Conservation (phyloP, 2,797 vertebrate species). For the Danio tinwini region DNA sequence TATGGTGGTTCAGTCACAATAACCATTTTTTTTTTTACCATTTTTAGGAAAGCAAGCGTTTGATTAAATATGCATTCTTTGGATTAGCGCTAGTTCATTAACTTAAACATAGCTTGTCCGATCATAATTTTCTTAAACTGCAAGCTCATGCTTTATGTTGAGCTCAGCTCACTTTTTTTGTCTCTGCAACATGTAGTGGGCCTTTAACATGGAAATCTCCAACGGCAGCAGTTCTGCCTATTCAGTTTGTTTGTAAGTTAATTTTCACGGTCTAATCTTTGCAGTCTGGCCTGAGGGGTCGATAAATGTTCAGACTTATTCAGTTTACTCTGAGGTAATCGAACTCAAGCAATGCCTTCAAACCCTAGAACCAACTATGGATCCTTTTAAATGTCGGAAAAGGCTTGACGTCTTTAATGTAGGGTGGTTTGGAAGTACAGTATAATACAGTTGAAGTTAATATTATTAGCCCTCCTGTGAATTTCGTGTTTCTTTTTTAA, state of each 20-base stretch:
- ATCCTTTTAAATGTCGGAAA: background rate
- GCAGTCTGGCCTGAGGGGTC: background rate
- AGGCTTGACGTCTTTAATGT: background rate
- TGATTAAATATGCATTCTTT: background rate
- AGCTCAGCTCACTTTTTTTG: background rate
- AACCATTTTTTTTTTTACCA: too few species aligned
- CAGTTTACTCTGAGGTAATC: conserved; percentile 17
- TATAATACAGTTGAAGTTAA: too few species aligned
- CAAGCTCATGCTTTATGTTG: background rate
- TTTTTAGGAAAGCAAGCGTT: too few species aligned
- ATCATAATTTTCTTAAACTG: background rate
- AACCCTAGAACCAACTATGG: background rate
- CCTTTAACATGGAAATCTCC: conserved; percentile 12
- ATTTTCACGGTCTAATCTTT: conserved; percentile 15
- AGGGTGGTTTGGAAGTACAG: background rate
- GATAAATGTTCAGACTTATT: conserved; percentile 16
- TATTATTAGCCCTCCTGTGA: too few species aligned
- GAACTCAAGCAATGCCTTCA: background rate
- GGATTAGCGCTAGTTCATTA: background rate
- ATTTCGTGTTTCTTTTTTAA: too few species aligned
- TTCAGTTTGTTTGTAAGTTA: conserved; percentile 26
- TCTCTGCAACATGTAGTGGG: background rate
- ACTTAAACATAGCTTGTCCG: too few species aligned
- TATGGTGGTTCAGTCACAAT: too few species aligned
- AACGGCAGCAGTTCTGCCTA: background rate